Evolutionary conservation across 2,888 invertebrate species (phyloP).

Genomic region (Drosophila cracens): DNA sequence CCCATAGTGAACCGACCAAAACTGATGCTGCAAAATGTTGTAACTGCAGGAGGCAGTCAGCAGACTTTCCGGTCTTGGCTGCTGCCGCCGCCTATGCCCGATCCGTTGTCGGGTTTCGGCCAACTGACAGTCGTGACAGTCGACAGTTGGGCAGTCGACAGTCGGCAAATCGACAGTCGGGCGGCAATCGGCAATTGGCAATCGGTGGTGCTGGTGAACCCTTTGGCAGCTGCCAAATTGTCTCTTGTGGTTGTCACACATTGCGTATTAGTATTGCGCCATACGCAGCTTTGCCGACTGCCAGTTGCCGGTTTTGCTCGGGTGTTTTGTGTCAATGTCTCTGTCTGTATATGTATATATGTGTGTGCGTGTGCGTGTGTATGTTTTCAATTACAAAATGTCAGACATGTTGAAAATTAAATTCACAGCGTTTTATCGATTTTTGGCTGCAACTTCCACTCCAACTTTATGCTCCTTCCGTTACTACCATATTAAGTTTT

Average conservation of each 20-base stretch:
- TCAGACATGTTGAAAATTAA: slow-evolving; percentile 79
- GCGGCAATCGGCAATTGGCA: slow-evolving; percentile 37
- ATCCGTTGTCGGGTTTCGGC: not conserved
- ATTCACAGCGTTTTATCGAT: slow-evolving; percentile 66
- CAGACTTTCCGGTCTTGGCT: slow-evolving; percentile 26
- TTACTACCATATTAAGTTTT: slow-evolving; percentile 51
- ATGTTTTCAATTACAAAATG: slow-evolving; percentile 79
- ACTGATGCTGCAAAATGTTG: slow-evolving; percentile 67
- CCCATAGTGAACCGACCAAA: slow-evolving; percentile 6
- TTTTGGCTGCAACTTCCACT: slow-evolving; percentile 27
- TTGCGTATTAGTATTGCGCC: slow-evolving; percentile 81
- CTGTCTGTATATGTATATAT: slow-evolving; percentile 3
- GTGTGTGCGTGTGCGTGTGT: slow-evolving; percentile 2
- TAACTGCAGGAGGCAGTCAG: slow-evolving; percentile 71
- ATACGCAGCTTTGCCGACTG: slow-evolving; percentile 65
- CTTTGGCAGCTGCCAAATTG: slow-evolving; percentile 82
- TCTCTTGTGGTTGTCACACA: slow-evolving; percentile 81
- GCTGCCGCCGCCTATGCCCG: slow-evolving; percentile 3
- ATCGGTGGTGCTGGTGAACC: slow-evolving; percentile 46
- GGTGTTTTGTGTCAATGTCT: slow-evolving; percentile 65
- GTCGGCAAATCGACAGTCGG: slow-evolving; percentile 33
- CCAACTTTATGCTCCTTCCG: not conserved
- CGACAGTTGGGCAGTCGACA: slow-evolving; percentile 22
- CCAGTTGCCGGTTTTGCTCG: slow-evolving; percentile 33
- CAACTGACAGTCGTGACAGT: slow-evolving; percentile 21